Conservation (phyloP, 2,888 invertebrate genomes). For the Toxonevra muliebris region DNA sequence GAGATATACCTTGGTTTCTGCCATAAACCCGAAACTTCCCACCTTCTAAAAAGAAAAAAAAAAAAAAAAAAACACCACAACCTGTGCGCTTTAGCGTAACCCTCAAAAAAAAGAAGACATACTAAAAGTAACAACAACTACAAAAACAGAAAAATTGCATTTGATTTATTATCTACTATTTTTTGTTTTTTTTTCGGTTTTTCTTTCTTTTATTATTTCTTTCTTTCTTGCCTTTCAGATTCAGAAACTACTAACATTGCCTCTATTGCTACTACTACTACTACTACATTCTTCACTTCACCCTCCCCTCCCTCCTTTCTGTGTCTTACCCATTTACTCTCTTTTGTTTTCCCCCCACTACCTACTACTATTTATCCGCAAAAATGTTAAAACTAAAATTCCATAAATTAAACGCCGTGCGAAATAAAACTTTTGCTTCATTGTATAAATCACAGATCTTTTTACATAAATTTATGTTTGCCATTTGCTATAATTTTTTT, state of each 20-base stretch:
- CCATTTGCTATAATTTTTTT: slow-evolving; percentile 49
- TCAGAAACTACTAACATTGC: background rate
- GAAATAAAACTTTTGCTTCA: slow-evolving; percentile 44
- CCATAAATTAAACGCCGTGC: slow-evolving; percentile 58
- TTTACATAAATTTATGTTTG: slow-evolving; percentile 64
- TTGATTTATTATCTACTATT: slow-evolving; percentile 42
- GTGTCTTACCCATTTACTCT: background rate
- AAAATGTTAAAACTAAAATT: slow-evolving; percentile 57
- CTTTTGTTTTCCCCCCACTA: background rate
- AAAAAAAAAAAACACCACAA: too few relatives aligned
- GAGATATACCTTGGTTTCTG: too few relatives aligned
- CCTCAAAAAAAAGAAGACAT: slow-evolving; percentile 28
- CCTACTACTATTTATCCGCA: slow-evolving; percentile 7
- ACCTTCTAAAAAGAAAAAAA: too few relatives aligned
- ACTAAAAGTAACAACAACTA: slow-evolving; percentile 7
- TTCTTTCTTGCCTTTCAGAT: background rate
- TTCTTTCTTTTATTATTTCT: slow-evolving; percentile 3
- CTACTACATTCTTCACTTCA: too few relatives aligned
- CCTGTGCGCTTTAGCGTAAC: too few relatives aligned
- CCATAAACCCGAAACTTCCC: too few relatives aligned
- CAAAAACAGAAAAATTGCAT: slow-evolving; percentile 38
- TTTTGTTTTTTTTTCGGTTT: slow-evolving; percentile 8
- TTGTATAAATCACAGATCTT: slow-evolving; percentile 63
- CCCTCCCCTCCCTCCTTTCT: background rate
- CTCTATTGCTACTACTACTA: too few relatives aligned